Conservation (phyloP, 2,113 vertebrate species). For the Ahaetulla prasina region DNA sequence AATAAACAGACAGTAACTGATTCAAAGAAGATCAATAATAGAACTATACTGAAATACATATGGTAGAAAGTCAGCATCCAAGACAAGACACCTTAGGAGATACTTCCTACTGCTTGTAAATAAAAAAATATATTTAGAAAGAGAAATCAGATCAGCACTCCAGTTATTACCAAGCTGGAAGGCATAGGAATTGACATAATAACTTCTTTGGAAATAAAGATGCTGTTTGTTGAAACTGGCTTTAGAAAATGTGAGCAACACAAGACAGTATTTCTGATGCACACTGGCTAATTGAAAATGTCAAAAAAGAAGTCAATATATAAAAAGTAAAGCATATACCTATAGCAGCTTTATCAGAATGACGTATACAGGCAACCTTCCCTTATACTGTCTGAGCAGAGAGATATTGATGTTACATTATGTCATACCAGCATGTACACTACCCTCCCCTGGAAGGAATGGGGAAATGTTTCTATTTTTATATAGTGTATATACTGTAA, state of each 20-base stretch:
- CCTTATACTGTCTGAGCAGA: background rate
- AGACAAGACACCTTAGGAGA: background rate
- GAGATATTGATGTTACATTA: background rate
- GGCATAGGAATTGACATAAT: background rate
- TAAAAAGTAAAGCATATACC: slow-evolving; percentile 49
- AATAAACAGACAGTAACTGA: background rate
- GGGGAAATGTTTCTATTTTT: background rate
- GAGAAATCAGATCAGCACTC: background rate
- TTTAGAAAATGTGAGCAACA: background rate
- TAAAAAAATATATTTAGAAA: background rate
- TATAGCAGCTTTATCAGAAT: background rate
- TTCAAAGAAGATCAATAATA: background rate
- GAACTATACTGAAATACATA: background rate
- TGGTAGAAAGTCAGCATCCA: background rate
- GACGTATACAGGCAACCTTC: background rate
- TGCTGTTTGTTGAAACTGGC: background rate
- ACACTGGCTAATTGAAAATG: background rate
- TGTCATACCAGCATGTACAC: background rate
- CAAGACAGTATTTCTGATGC: background rate
- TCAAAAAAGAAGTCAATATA: background rate
- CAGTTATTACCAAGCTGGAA: background rate
- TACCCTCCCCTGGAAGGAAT: background rate
- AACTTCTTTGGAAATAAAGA: background rate
- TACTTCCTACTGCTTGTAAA: background rate
- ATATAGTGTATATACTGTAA: background rate